Evolutionary conservation across 2,888 invertebrate species (phyloP).

Genomic region (Nysson spinosus): DNA sequence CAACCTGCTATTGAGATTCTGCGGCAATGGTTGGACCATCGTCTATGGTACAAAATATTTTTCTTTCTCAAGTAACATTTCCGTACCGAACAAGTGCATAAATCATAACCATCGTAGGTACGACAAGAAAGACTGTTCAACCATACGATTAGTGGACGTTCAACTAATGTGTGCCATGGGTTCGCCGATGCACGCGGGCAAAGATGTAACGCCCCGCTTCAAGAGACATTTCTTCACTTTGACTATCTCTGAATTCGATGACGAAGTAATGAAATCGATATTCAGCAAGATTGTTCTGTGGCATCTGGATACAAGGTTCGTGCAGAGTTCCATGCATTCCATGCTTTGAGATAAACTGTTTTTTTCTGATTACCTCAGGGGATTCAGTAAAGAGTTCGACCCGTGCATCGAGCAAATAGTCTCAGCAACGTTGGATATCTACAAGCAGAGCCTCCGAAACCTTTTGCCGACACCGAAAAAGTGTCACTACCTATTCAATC

Average conservation of each 20-base stretch:
- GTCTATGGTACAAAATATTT: slow-evolving; percentile 83
- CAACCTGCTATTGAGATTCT: slow-evolving; percentile 96
- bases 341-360: background rate
- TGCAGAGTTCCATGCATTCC: background rate
- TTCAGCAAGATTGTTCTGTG: slow-evolving; percentile 94
- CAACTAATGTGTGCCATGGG: slow-evolving; percentile 89
- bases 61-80: background rate
- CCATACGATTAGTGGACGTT: slow-evolving; percentile 90
- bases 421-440: slow-evolving; percentile 90
- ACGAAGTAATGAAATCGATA: slow-evolving; percentile 89
- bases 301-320: slow-evolving; percentile 95
- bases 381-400: slow-evolving; percentile 96
- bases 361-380: slow-evolving; percentile 72
- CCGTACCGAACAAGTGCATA: background rate
- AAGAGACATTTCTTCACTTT: slow-evolving; percentile 91
- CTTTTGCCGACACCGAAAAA: slow-evolving; percentile 95
- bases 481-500: slow-evolving; percentile 96
- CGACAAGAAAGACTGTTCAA: slow-evolving; percentile 88
- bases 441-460: slow-evolving; percentile 88
- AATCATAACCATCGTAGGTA: slow-evolving; percentile 75
- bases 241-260: slow-evolving; percentile 93
- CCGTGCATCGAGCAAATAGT: slow-evolving; percentile 94
- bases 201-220: slow-evolving; percentile 90
- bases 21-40: slow-evolving; percentile 93
- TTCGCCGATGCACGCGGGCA: slow-evolving; percentile 87